Conservation (phyloP, 64 coral and sea anemone genomes). For the Montipora efflorescens region DNA sequence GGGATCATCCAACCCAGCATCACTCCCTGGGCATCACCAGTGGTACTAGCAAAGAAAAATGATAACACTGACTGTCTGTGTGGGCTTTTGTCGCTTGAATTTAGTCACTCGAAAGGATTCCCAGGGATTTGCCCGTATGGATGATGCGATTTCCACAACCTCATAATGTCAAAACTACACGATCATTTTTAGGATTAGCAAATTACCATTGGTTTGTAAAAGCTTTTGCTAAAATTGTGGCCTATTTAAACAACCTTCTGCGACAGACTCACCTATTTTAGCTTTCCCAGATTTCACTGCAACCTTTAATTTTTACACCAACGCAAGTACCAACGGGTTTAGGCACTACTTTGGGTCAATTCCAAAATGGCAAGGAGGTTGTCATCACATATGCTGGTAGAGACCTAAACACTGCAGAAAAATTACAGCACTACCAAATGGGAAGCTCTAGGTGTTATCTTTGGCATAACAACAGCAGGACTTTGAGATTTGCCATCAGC, state of each 20-base stretch:
- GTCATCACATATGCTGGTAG: constrained; percentile 48
- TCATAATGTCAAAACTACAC: background rate
- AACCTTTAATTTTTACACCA: constrained; percentile 8
- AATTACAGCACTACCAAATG: constrained; percentile 29
- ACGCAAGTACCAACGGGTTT: constrained; percentile 16
- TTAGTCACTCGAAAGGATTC: too few species aligned
- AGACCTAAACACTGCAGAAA: constrained; percentile 31
- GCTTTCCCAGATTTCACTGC: constrained; percentile 49
- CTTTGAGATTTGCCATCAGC: constrained; percentile 32
- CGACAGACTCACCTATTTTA: constrained; percentile 8
- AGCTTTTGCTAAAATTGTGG: too few species aligned
- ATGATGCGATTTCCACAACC: too few species aligned
- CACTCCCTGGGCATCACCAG: too few species aligned
- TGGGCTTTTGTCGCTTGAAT: too few species aligned
- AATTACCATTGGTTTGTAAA: too few species aligned
- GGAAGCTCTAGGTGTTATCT: constrained; percentile 37
- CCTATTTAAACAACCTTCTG: background rate
- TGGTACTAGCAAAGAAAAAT: too few species aligned
- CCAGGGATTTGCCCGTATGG: too few species aligned
- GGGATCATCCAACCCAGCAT: too few species aligned
- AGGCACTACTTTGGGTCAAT: constrained; percentile 15
- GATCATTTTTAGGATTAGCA: too few species aligned
- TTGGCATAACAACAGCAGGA: constrained; percentile 42
- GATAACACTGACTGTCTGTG: too few species aligned
- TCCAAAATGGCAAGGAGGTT: constrained; percentile 24